Conservation (phyloP, 2,113 vertebrate species). For the Dendropsophus ebraccatus region DNA sequence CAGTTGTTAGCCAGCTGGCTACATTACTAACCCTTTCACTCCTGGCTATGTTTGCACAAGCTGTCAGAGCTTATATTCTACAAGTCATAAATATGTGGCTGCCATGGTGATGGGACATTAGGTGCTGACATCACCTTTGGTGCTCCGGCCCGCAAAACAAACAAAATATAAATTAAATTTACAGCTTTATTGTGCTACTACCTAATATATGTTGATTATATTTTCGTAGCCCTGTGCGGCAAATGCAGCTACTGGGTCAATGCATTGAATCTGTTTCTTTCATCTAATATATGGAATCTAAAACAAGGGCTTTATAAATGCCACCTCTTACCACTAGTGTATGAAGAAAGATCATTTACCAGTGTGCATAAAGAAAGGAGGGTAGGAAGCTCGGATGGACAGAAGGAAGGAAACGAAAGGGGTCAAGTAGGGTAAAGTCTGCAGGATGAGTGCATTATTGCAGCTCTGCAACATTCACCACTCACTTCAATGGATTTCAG, state of each 20-base stretch:
- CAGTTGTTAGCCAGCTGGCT: slow-evolving; percentile 37
- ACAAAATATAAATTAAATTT: slow-evolving; percentile 47
- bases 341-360: background rate
- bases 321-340: background rate
- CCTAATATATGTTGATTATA: background rate
- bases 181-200: slow-evolving; percentile 29
- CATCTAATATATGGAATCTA: background rate
- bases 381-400: too few species aligned
- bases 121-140: slow-evolving; percentile 9
- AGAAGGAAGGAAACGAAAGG: too few species aligned
- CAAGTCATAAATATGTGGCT: slow-evolving; percentile 21
- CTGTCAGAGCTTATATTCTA: background rate
- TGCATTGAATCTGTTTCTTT: background rate
- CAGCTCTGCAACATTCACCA: too few species aligned
- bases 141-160: slow-evolving; percentile 5
- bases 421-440: too few species aligned
- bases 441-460: too few species aligned
- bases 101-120: slow-evolving; percentile 21
- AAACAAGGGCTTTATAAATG: background rate
- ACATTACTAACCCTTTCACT: slow-evolving; percentile 28
- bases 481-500: too few species aligned
- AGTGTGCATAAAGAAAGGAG: too few species aligned
- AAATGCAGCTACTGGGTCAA: background rate
- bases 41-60: slow-evolving; percentile 21
- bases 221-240: background rate